Evolutionary conservation across 2,888 invertebrate species (phyloP).

Genomic region (Dendrolimus houi): DNA sequence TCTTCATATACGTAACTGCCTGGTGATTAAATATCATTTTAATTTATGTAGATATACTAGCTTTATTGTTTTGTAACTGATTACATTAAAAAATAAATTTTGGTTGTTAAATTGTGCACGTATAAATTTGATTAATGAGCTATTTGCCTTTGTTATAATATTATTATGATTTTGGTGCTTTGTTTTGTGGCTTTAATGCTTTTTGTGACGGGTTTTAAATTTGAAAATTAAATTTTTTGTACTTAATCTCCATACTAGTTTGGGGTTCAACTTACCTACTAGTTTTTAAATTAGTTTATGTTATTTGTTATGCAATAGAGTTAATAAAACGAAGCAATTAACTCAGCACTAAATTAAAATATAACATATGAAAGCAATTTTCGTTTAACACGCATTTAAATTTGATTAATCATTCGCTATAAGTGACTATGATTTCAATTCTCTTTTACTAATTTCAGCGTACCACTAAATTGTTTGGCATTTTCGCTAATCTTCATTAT

Average conservation of each 20-base stretch:
- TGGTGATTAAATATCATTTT: no score
- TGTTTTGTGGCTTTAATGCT: slow-evolving; percentile 26
- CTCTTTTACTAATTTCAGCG: slow-evolving; percentile 11
- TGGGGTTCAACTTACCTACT: no score
- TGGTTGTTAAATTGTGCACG: neutral
- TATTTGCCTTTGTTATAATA: neutral
- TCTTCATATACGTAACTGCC: no score
- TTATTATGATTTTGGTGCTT: slow-evolving; percentile 24
- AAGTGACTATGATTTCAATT: slow-evolving; percentile 1
- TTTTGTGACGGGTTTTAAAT: no score
- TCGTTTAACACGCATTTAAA: slow-evolving; percentile 3
- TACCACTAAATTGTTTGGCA: slow-evolving; percentile 3
- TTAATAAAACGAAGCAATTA: neutral
- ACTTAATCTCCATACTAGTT: neutral
- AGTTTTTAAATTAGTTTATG: no score
- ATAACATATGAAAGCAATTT: neutral
- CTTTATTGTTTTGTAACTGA: neutral
- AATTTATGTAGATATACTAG: no score
- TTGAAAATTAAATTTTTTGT: slow-evolving; percentile 15
- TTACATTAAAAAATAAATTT: neutral
- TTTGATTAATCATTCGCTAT: slow-evolving; percentile 4
- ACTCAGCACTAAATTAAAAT: slow-evolving; percentile 1
- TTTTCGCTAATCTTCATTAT: slow-evolving; percentile 4
- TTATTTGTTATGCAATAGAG: no score
- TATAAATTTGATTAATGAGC: neutral